Evolutionary conservation across 2,113 vertebrate species (phyloP).

Genomic region (Symphodus melops): DNA sequence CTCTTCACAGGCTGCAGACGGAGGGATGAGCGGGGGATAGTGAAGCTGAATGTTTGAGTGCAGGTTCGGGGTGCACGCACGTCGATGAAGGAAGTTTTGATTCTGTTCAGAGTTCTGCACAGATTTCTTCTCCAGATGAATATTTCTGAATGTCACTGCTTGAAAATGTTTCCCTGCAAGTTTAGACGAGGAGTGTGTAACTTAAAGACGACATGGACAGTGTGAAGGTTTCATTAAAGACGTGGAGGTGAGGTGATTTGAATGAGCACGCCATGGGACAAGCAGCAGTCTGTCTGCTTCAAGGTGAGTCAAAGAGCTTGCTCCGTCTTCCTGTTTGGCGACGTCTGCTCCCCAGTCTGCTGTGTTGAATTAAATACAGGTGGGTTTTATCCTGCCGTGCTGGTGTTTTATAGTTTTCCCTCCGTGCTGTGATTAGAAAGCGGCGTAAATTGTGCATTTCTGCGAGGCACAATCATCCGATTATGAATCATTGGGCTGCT

Average conservation of each 20-base stretch:
- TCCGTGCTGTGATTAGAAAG: constrained; percentile 11
- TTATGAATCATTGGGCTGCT: constrained; percentile 44
- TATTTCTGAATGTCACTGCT: not conserved
- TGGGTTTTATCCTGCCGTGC: not conserved
- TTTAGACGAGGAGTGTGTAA: not conserved
- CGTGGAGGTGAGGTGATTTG: not conserved
- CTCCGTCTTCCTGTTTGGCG: constrained; percentile 18
- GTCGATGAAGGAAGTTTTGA: constrained; percentile 1
- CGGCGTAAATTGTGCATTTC: constrained; percentile 39
- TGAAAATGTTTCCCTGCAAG: not conserved
- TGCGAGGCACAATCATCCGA: constrained; percentile 41
- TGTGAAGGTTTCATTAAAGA: not conserved
- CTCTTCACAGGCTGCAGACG: constrained; percentile 8
- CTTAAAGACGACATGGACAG: not conserved
- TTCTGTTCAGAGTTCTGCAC: not conserved
- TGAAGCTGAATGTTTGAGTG: not conserved
- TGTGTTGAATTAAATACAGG: not conserved
- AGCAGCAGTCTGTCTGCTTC: constrained; percentile 61
- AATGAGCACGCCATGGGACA: constrained; percentile 68
- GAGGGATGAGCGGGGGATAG: not conserved
- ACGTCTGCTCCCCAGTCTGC: not conserved
- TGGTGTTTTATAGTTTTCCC: constrained; percentile 24
- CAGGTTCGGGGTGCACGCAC: not conserved
- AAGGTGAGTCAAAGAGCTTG: constrained; percentile 58
- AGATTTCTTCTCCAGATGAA: not conserved